Evolutionary conservation across 2,888 invertebrate species (phyloP), one percentile per base, ranked within the genome.

Genomic region (Drosophila neoperkinsi): DNA sequence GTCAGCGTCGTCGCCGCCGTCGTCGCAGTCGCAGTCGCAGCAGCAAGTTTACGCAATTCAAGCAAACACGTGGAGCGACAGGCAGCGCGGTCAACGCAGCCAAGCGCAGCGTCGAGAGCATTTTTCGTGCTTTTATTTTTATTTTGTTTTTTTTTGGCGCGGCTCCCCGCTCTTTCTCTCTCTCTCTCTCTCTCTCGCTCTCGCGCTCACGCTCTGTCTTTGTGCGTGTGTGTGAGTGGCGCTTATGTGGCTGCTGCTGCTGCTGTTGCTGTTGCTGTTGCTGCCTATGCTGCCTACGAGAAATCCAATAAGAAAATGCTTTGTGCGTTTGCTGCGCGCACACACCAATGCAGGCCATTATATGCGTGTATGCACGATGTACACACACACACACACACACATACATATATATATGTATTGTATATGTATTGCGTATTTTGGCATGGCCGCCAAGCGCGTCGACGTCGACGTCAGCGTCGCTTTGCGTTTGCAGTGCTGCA

Each of bases 311-410:
- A 80, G 88, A 70, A 84, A 84, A 73, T 88, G 84, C 75, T 85
- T 82, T 65, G 76, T 77, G 79, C 77, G 67, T 79, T 77, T 69
- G 58, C 71, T 71, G 69, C 74, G 68, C 77, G 88, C 85, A 55
- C 89, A 87, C 87, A 87, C 87, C 83, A 87, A 83, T 87, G 87
- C 87, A 87, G 74, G 73, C 79, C 84, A 84, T 84, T 89, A 87
- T 81, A 77, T 88, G 88, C 85, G 82, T 81, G 74, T 81, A 77
- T 75, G 81, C 82, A 72, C 63, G 78, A 57, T 66, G 63, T 72
- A 67, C 67, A 62, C 49, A 55, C 61, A 68, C 25, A 46, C 7
- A 46, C 1, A 38, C 13, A 43, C 16, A 7, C 6, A n/a, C 69
- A 57, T 60, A 38, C 58, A 43, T 64, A 21, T 52, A 33, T 33